Conservation (phyloP, 1,140 invertebrate genomes). For the Holotrichia oblita region DNA sequence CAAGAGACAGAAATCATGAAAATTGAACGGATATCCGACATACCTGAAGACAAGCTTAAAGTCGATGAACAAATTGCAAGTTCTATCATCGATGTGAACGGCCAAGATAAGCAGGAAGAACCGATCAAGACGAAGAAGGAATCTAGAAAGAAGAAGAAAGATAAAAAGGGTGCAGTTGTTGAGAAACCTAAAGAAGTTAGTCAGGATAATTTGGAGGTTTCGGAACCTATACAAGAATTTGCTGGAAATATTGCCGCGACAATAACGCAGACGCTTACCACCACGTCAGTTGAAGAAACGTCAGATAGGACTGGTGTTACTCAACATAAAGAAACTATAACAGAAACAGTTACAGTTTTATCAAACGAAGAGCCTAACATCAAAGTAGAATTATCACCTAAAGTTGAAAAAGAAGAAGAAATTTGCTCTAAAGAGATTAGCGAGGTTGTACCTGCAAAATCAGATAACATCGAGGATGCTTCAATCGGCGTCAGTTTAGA, state of each 20-base stretch:
- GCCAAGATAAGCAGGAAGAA: neutral
- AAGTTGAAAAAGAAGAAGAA: neutral
- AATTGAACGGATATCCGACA: neutral
- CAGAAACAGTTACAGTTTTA: neutral
- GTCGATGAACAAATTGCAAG: neutral
- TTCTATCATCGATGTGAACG: neutral
- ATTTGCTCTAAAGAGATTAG: neutral
- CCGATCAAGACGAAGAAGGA: conserved; percentile 38
- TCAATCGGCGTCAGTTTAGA: conserved; percentile 22
- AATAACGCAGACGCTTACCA: neutral
- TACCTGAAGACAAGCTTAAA: conserved; percentile 18
- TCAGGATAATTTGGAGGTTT: neutral
- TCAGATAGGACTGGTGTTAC: neutral
- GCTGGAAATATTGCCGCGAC: neutral
- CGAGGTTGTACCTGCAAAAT: neutral
- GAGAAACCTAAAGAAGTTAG: neutral
- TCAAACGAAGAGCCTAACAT: neutral
- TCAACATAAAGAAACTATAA: neutral
- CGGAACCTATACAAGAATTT: neutral
- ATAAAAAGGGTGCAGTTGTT: conserved; percentile 1
- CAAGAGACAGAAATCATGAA: conserved; percentile 27
- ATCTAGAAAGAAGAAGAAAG: conserved; percentile 35
- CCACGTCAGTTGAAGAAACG: conserved; percentile 16
- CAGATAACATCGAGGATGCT: neutral
- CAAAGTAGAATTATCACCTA: neutral